Conservation (phyloP, 2,797 vertebrate species). For the Sardinella longiceps region DNA sequence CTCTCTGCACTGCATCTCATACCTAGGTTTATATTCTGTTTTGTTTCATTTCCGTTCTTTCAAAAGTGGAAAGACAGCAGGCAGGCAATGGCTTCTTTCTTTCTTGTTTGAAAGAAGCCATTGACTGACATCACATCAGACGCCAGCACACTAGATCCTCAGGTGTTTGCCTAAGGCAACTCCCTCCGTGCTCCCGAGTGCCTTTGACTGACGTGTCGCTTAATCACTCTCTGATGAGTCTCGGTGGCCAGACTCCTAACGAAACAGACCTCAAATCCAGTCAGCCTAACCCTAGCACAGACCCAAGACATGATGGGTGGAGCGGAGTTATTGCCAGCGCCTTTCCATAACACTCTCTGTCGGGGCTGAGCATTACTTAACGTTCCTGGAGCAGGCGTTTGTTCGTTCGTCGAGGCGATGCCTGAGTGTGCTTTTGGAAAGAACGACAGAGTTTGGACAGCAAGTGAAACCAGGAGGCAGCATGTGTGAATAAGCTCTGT, state of each 20-base stretch:
- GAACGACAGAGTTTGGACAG: neutral
- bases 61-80: neutral
- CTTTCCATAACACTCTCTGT: neutral
- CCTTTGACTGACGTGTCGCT: neutral
- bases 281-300: neutral
- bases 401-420: neutral
- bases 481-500: slow-evolving; percentile 16
- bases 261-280: neutral
- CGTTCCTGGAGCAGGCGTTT: neutral
- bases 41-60: too few species aligned
- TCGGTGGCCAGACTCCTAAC: neutral
- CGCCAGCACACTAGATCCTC: neutral
- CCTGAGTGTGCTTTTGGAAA: slow-evolving; percentile 15
- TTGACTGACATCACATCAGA: neutral
- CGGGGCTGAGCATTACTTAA: neutral
- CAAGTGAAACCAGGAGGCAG: slow-evolving; percentile 2
- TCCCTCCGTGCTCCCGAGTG: neutral
- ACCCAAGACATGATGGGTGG: neutral
- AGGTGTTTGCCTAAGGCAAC: slow-evolving; percentile 3
- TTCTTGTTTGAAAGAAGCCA: neutral
- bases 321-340: neutral
- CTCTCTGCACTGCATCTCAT: too few species aligned
- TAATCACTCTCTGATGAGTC: neutral
- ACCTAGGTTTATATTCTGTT: neutral
- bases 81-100: too few species aligned